Conservation (phyloP, 53 echinoderm and acorn worm genomes). For the Glandiceps talaboti region DNA sequence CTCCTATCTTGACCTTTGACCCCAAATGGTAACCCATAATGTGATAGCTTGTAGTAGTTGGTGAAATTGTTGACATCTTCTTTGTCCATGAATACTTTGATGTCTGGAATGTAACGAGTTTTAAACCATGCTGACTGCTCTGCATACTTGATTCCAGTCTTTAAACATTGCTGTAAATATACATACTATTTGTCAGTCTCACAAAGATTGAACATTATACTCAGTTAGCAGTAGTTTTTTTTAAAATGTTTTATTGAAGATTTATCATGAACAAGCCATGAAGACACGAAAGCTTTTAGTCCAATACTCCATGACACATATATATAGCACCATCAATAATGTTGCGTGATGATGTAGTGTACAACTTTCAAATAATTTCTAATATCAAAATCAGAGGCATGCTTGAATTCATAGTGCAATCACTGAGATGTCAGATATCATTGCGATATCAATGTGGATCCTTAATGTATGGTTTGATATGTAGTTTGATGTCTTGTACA, state of each 20-base stretch:
- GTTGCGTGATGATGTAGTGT: too few species aligned
- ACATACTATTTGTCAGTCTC: not conserved
- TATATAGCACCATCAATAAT: too few species aligned
- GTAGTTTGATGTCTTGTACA: not conserved
- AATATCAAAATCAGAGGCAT: too few species aligned
- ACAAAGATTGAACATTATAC: too few species aligned
- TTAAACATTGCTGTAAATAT: conserved; percentile 49
- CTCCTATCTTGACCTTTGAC: conserved; percentile 40
- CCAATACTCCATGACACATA: too few species aligned
- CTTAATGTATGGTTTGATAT: conserved; percentile 6
- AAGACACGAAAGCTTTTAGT: too few species aligned
- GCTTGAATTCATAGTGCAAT: too few species aligned
- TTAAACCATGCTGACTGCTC: conserved; percentile 76
- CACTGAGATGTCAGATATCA: too few species aligned
- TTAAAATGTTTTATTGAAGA: too few species aligned
- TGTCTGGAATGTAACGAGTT: conserved; percentile 48
- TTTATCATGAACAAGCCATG: too few species aligned
- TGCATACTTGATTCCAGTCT: conserved; percentile 41
- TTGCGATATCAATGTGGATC: conserved; percentile 1
- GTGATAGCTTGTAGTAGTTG: conserved; percentile 46
- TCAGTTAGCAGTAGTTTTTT: too few species aligned
- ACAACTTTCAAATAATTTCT: too few species aligned
- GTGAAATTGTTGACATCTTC: conserved; percentile 54
- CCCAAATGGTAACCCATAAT: conserved; percentile 65
- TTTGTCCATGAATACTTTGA: conserved; percentile 67